Evolutionary conservation across 2,888 invertebrate species (phyloP).

Genomic region (Eristalis intricaria): DNA sequence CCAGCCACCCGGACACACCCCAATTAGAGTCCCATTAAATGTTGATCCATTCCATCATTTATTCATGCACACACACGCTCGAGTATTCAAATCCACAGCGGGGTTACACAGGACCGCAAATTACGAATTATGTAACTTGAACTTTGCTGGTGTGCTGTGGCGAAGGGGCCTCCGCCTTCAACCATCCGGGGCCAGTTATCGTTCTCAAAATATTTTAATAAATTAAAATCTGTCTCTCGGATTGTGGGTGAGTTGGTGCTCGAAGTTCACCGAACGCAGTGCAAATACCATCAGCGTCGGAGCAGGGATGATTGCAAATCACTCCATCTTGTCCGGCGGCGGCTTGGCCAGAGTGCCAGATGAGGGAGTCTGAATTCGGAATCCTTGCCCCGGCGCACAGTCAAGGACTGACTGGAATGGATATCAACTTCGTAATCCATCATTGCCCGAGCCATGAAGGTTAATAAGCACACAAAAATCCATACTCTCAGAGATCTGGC

Average conservation of each 20-base stretch:
- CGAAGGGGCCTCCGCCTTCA: conserved; percentile 31
- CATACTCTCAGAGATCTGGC: background rate
- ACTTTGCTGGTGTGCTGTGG: conserved; percentile 19
- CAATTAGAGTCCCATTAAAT: conserved; percentile 72
- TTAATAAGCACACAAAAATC: conserved; percentile 60
- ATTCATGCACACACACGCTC: conserved; percentile 63
- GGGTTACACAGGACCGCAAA: conserved; percentile 68
- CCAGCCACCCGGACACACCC: conserved; percentile 48
- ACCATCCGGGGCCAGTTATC: conserved; percentile 23
- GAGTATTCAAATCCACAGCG: conserved; percentile 71
- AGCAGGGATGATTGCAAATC: conserved; percentile 40
- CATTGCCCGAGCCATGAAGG: conserved; percentile 48
- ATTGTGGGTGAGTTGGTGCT: conserved; percentile 42
- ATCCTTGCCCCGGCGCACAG: background rate
- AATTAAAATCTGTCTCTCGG: conserved; percentile 74
- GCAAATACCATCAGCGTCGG: conserved; percentile 73
- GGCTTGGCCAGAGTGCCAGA: background rate
- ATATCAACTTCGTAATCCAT: conserved; percentile 65
- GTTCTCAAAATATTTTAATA: conserved; percentile 73
- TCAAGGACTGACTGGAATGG: conserved; percentile 47
- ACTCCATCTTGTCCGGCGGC: conserved; percentile 36
- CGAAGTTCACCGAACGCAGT: conserved; percentile 57
- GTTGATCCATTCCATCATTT: conserved; percentile 72
- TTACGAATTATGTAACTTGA: conserved; percentile 73
- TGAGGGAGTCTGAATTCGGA: conserved; percentile 25